A percentile compares a stretch with the other conserved stretches of the same genome.
These are phyloP conservation scores for Speoplatyrhinus poulsoni DNA, from an alignment of 2,113 vertebrate genomes.

Conservation along the genomic window DNA sequence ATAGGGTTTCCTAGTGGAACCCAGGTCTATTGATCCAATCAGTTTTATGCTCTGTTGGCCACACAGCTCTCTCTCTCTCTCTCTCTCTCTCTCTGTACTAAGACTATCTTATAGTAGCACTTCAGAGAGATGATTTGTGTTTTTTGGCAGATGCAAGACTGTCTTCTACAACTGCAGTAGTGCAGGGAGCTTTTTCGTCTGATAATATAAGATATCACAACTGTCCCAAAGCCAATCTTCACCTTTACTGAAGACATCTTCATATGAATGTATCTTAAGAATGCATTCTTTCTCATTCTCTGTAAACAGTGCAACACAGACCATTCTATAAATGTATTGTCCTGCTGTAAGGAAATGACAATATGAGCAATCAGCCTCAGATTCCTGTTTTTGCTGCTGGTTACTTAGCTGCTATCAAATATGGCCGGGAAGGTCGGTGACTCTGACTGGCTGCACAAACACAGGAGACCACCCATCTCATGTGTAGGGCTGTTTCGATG, in stretches of 20 bases:
- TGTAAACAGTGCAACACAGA: neutral
- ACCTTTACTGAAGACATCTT: no score
- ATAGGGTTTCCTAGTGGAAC: slow-evolving; percentile 73
- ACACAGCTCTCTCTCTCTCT: slow-evolving; percentile 47
- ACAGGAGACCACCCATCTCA: slow-evolving; percentile 22
- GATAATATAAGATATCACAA: neutral
- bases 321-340: slow-evolving; percentile 42
- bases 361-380: slow-evolving; percentile 56
- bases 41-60: slow-evolving; percentile 65
- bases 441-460: slow-evolving; percentile 42
- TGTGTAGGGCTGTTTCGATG: slow-evolving; percentile 6
- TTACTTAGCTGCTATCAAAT: slow-evolving; percentile 57
- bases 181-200: neutral
- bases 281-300: no score
- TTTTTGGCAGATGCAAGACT: slow-evolving; percentile 16
- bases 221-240: neutral
- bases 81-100: slow-evolving; percentile 40
- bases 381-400: slow-evolving; percentile 69
- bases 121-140: slow-evolving; percentile 43
- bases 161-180: neutral
- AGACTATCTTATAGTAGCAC: slow-evolving; percentile 6
- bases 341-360: slow-evolving; percentile 60
- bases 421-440: slow-evolving; percentile 49
- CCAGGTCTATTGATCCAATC: slow-evolving; percentile 70
- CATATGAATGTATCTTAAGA: no score